These are phyloP conservation scores for Dreissena polymorpha DNA, from an alignment of 1,140 invertebrate genomes.

Conservation along the genomic window DNA sequence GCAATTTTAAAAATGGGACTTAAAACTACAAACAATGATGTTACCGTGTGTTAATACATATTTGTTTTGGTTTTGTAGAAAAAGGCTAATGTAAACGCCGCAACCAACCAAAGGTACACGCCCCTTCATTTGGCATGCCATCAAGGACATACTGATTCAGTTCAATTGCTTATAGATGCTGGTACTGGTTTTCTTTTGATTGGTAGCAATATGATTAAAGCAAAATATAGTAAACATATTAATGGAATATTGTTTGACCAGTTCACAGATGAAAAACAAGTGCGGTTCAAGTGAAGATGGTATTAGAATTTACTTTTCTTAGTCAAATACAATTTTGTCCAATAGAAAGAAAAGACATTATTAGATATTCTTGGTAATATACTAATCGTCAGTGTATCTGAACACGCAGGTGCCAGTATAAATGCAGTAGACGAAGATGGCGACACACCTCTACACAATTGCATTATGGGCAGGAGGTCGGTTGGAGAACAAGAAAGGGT, in stretches of 20 bases:
- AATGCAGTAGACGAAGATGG: slow-evolving; percentile 40
- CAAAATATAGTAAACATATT: too few relatives aligned
- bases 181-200: neutral
- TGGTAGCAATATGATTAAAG: too few relatives aligned
- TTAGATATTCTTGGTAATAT: too few relatives aligned
- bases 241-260: too few relatives aligned
- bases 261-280: too few relatives aligned
- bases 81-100: neutral
- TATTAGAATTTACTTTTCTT: too few relatives aligned
- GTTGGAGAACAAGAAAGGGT: slow-evolving; percentile 6
- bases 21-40: too few relatives aligned
- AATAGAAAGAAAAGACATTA: too few relatives aligned
- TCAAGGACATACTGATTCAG: slow-evolving; percentile 37
- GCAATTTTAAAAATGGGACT: too few relatives aligned
- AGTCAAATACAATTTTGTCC: too few relatives aligned
- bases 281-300: too few relatives aligned
- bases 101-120: slow-evolving; percentile 6
- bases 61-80: neutral
- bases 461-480: slow-evolving; percentile 15
- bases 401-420: slow-evolving; percentile 38
- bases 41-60: neutral
- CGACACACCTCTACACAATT: slow-evolving; percentile 33
- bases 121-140: slow-evolving; percentile 51
- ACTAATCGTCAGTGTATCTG: neutral
- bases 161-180: slow-evolving; percentile 35